A percentile compares a stretch with the other conserved stretches of the same genome.
Conservation (phyloP, 1,140 invertebrate species). For the Drosophila bocqueti region DNA sequence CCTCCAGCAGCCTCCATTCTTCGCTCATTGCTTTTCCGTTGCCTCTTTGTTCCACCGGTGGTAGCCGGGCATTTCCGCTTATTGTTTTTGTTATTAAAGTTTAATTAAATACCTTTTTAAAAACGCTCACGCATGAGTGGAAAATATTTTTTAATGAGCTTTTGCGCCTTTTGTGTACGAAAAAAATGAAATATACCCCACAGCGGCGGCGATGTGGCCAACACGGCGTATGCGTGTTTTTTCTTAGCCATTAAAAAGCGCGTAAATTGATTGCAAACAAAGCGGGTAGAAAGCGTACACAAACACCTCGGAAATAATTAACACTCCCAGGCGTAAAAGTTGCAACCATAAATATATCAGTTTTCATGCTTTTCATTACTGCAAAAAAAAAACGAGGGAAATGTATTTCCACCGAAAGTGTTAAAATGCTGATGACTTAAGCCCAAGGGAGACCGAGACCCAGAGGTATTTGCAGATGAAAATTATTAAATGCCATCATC, state of each 20-base stretch:
- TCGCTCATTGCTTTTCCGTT: constrained; percentile 1
- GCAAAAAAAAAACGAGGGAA: neutral
- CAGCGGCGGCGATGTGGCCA: constrained; percentile 14
- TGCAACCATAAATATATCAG: constrained; percentile 39
- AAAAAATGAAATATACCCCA: constrained; percentile 37
- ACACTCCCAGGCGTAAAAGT: constrained; percentile 38
- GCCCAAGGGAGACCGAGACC: constrained; percentile 1
- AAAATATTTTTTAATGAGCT: constrained; percentile 82
- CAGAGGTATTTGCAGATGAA: constrained; percentile 15
- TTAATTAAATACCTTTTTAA: constrained; percentile 82
- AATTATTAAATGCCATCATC: constrained; percentile 40
- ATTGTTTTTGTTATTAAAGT: constrained; percentile 74
- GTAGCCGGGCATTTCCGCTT: constrained; percentile 49
- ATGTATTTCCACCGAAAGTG: constrained; percentile 20
- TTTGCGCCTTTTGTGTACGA: constrained; percentile 60
- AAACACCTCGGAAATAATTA: constrained; percentile 42
- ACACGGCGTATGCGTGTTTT: constrained; percentile 54
- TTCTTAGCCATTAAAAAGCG: constrained; percentile 49
- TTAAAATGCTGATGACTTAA: constrained; percentile 34
- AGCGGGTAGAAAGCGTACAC: constrained; percentile 14
- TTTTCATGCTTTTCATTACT: neutral
- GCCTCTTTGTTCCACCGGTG: constrained; percentile 30
- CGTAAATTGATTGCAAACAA: constrained; percentile 62
- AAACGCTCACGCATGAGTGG: constrained; percentile 70
- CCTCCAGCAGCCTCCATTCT: constrained; percentile 16